Evolutionary conservation across 2,888 invertebrate genomes (phyloP), one percentile per base, ranked within the genome.

Genomic region (Lissocephala sabroskyi): DNA sequence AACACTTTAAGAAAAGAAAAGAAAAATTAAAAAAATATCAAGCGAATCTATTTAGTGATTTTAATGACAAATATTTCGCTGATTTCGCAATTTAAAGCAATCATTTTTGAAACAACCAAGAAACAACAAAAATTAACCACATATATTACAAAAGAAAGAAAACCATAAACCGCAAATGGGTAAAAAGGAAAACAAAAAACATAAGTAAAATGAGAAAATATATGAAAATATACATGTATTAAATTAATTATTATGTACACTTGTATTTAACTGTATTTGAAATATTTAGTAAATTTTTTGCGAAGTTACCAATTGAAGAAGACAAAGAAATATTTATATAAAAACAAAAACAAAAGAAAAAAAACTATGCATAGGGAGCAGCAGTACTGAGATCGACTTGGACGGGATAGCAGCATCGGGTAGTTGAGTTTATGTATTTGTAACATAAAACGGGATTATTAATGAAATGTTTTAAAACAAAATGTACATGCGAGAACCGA

Each of bases 11-110:
- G 42, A 54, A 59, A 55, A 33, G 43, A 36, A 26, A 43, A 30
- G 13, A 50, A 51, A 57, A 56, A 66, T 56, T 56, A 60, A 50
- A 54, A 36, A 32, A 37, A 67, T 78, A 71, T 78, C 64, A 68
- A 64, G 79, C 79, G 79, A 78, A 76, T 67, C 78, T 77, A 74
- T 80, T 81, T 80, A 76, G 80, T 81, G 82, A 80, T 80, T 81
- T 68, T 71, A 77, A 67, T 71, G 79, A 74, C 80, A 80, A 80
- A 80, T 80, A 80, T 79, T 80, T 80, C 80, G 80, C 80, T 81
- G 81, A 76, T 62, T 80, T 65, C 68, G 66, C 65, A 80, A 77
- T 80, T 81, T 68, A 76, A 81, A 80, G 82, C 80, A 80, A 80
- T 80, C 80, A 80, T 80, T 80, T 74, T 80, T 77, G 71, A 80